Evolutionary conservation across 2,797 vertebrate species (phyloP), one percentile per base, ranked within the genome.

Genomic region (Anguilla anguilla): DNA sequence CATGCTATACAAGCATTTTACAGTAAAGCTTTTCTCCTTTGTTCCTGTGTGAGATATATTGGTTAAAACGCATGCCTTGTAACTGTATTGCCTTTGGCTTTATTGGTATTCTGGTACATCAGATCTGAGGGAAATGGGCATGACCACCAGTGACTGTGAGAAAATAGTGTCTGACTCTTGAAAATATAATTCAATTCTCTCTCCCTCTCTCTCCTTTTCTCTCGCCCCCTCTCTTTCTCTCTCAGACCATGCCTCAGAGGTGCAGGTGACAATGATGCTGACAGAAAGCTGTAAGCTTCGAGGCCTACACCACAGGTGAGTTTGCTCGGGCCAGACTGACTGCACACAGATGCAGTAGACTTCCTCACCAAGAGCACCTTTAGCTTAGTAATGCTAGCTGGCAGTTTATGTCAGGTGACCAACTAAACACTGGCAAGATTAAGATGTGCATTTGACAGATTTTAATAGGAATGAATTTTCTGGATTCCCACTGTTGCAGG

Each of bases 251-350:
- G 97, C 98, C 3, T 99, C 98, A 3, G 99, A 99, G 95, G 96
- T 99, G 55, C 99, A 99, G 94, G 97, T 99, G 95, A 99, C 98
- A 43, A 99, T 99, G 98, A 99, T 99, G 98, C 92, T 99, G 91
- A 99, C 99, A 0, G 99, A 99, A 93, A 99, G 99, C 90, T 99
- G 98, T 92, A 99, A 99, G 92, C 97, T 99, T 1, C 96, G 99
- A 85, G 98, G 99, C 15, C 98, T 99, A 92, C 99, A 99, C 94
- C 99, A 99, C 94, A 97, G 99, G 99, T 98, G 91, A 95, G 96
- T 90, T 19, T 7, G 17, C 11, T 57, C 69, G 51, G 25, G 13
- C 49, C 17, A 81, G 69, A 28, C 28, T 22, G 84, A 2, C 22
- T 6, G 31, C 2, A 85, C 5, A 19, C 83, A 85, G 49, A 51